Conservation (phyloP, 2,797 vertebrate species). For the Phoebastria nigripes region DNA sequence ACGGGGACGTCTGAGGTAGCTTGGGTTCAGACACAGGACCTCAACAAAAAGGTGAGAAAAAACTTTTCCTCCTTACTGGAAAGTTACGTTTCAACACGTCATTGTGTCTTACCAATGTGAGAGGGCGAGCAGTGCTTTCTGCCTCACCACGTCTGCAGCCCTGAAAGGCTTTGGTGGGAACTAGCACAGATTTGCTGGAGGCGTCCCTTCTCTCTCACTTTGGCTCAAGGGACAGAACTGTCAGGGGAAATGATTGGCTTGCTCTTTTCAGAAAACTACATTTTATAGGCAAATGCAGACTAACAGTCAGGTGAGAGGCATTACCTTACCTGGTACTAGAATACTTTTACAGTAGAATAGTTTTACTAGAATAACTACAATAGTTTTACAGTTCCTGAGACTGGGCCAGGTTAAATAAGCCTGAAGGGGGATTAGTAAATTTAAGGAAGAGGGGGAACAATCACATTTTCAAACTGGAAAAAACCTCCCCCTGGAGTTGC, state of each 20-base stretch:
- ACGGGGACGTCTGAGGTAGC: fast-evolving
- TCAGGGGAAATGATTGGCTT: background rate
- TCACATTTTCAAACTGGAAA: background rate
- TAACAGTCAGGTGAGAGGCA: background rate
- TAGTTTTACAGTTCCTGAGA: background rate
- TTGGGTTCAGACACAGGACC: background rate
- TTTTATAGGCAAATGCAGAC: background rate
- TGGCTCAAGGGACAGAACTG: background rate
- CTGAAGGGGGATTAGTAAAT: background rate
- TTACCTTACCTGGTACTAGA: background rate
- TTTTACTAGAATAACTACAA: background rate
- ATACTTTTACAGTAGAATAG: background rate
- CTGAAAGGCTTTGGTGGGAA: background rate
- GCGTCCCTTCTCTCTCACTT: background rate
- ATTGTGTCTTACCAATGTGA: background rate
- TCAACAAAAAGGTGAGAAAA: background rate
- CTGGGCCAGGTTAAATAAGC: background rate
- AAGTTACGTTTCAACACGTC: fast-evolving
- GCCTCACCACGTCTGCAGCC: background rate
- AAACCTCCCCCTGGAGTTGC: background rate
- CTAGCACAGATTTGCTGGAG: background rate
- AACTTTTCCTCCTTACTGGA: background rate
- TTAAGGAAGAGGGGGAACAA: background rate
- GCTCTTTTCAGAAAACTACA: background rate
- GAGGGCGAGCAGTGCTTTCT: background rate